These are phyloP conservation scores for Anneissia japonica DNA, from an alignment of 35 echinoderm and acorn worm genomes.

Conservation along the genomic window DNA sequence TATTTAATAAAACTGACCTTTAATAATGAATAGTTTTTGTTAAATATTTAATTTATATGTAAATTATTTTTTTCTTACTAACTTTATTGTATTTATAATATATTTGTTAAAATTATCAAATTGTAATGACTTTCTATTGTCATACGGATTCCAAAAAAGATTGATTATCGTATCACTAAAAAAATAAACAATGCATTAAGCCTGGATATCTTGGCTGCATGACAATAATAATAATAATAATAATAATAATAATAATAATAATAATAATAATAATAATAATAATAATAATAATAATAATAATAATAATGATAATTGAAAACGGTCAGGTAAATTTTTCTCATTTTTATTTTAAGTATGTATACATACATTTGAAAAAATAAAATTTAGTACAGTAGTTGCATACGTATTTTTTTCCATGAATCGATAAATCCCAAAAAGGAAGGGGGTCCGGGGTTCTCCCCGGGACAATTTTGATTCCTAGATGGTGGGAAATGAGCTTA, in stretches of 20 bases:
- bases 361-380: too few species aligned
- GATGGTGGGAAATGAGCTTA: too few species aligned
- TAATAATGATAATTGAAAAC: conserved; percentile 1
- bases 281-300: conserved; percentile 1
- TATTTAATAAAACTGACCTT: background rate
- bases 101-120: background rate
- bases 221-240: background rate
- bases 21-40: too few species aligned
- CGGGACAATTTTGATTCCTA: too few species aligned
- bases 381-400: too few species aligned
- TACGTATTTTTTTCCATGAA: too few species aligned
- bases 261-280: background rate
- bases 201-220: background rate
- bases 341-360: too few species aligned
- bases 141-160: background rate
- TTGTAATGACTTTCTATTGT: conserved; percentile 21
- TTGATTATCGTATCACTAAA: background rate
- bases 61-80: background rate
- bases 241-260: background rate
- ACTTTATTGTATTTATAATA: background rate
- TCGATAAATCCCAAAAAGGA: too few species aligned
- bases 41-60: background rate
- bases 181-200: background rate
- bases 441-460: too few species aligned
- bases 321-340: too few species aligned